phyloP scores from a whole-genome alignment of 2,113 vertebrate species.

The Aptenodytes forsteri region DNA sequence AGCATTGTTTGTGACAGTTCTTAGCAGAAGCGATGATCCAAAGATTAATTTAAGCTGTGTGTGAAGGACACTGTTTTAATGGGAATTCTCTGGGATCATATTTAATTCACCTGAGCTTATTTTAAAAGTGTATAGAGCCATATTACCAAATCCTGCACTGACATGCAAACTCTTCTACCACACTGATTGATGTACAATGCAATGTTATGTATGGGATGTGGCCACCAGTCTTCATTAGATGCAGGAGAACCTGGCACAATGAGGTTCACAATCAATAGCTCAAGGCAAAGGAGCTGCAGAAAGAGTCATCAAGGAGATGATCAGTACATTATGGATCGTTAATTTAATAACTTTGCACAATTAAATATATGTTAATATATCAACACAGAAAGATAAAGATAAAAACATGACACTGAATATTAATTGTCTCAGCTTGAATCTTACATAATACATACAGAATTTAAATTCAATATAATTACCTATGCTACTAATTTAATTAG shows the following conservation, averaged over 20 bases:
- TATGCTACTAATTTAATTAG: slow-evolving; percentile 9
- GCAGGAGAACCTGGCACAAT: not conserved
- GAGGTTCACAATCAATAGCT: not conserved
- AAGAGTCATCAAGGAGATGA: not conserved
- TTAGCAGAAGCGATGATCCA: not conserved
- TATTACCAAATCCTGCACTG: not conserved
- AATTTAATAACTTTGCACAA: not conserved
- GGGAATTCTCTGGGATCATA: not conserved
- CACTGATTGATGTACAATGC: fast-evolving
- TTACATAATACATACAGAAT: not conserved
- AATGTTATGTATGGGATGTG: not conserved
- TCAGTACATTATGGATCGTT: fast-evolving
- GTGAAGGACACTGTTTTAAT: not conserved
- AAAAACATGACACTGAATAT: not conserved
- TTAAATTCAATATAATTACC: not conserved
- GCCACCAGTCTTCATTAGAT: fast-evolving
- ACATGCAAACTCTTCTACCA: no score
- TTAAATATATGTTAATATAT: not conserved
- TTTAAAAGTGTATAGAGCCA: not conserved
- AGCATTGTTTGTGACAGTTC: not conserved
- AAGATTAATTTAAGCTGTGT: not conserved
- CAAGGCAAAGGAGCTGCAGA: not conserved
- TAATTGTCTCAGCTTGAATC: not conserved
- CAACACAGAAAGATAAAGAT: not conserved
- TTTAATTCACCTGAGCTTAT: not conserved